Conservation (phyloP, 2,113 vertebrate genomes). For the Albula goreensis region DNA sequence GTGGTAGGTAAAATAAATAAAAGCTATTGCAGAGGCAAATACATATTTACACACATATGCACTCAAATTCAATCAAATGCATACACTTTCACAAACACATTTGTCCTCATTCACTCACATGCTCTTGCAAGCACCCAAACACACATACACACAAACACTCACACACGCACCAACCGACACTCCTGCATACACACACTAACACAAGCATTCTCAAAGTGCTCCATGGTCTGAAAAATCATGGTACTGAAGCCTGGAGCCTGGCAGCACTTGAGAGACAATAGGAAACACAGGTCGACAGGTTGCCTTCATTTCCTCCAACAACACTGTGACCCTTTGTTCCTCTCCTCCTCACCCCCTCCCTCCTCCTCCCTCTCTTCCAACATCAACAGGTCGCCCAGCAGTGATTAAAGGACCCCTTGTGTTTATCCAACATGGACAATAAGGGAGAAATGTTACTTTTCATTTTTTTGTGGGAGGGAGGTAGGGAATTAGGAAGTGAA, state of each 20-base stretch:
- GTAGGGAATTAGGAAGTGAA: conserved; percentile 31
- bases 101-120: too few species aligned
- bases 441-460: conserved; percentile 40
- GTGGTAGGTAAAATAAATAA: too few species aligned
- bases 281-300: conserved; percentile 30
- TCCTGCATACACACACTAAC: not conserved
- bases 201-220: not conserved
- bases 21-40: too few species aligned
- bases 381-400: conserved; percentile 36
- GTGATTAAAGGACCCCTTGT: conserved; percentile 48
- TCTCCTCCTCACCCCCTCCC: conserved; percentile 7
- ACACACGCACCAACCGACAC: not conserved
- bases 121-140: not conserved
- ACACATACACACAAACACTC: not conserved
- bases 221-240: not conserved
- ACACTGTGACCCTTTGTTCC: conserved; percentile 26
- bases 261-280: conserved; percentile 33
- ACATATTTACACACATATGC: too few species aligned
- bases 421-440: conserved; percentile 49
- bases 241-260: not conserved
- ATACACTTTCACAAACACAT: not conserved
- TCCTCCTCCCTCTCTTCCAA: conserved; percentile 26
- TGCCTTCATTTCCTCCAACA: conserved; percentile 40
- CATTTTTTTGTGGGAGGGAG: conserved; percentile 26
- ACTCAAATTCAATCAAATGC: not conserved